phyloP scores from a whole-genome alignment of 92 coral and sea anemone genomes.

The Heteractis magnifica region DNA sequence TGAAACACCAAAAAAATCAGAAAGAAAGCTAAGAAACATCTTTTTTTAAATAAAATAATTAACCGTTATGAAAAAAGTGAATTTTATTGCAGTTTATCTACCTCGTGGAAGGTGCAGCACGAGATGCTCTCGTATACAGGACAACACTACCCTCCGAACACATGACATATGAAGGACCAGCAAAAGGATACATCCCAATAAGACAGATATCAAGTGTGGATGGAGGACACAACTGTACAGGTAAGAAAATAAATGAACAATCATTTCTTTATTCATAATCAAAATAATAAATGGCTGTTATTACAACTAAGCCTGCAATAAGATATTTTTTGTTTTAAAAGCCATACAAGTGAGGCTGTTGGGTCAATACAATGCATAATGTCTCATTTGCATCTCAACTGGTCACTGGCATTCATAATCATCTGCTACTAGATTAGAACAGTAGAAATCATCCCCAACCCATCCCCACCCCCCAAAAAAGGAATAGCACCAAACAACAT shows the following conservation, averaged over 20 bases:
- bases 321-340: no score
- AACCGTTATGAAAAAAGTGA: no score
- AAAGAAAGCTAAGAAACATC: no score
- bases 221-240: slow-evolving; percentile 74
- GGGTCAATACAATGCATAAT: neutral
- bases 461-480: no score
- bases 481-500: no score
- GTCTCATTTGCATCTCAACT: neutral
- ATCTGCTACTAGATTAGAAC: neutral
- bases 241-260: neutral
- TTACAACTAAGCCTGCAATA: no score
- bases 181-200: slow-evolving; percentile 92
- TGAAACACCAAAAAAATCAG: no score
- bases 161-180: slow-evolving; percentile 59
- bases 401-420: neutral
- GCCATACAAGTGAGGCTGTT: no score
- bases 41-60: no score
- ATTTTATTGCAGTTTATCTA: neutral
- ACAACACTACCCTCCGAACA: slow-evolving; percentile 84
- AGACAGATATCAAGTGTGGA: slow-evolving; percentile 80
- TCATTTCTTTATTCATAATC: no score
- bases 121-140: slow-evolving; percentile 67
- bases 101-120: slow-evolving; percentile 1
- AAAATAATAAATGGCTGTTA: no score
- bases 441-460: no score